Evolutionary conservation across 2,797 vertebrate genomes (phyloP), one percentile per base, ranked within the genome.

Genomic region (Mastacembelus armatus): DNA sequence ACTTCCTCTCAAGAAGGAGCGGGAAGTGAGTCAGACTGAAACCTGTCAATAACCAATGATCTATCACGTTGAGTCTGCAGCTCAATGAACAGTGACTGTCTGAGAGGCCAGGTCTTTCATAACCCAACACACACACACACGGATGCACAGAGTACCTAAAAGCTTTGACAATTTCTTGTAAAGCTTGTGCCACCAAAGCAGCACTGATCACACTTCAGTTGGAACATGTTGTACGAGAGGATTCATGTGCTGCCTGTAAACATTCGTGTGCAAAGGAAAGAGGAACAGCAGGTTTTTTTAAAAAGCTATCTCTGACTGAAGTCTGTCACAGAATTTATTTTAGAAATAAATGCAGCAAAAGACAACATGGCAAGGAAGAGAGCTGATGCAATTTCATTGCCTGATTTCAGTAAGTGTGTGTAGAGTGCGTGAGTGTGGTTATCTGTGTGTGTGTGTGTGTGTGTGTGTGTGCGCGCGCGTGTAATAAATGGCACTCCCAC

Each of bases 331-430:
- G 39, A 65, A 43, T 32, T 49, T 0, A 24, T 30, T 42, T 40
- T 19, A 39, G 15, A 62, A 36, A 73, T 29, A 35, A 78, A 72
- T 8, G 21, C 12, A 15, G 10, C 26, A 56, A 58, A 63, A 54
- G 6, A 73, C 66, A 75, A 69, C n/a, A 66, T 30, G 56, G 48
- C 49, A 68, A 74, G 50, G 30, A 60, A 11, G 52, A 42, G 38
- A 81, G 78, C 78, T 92, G 90, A 92, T 89, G 90, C 84, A 92
- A 91, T 87, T 77, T 64, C 56, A 58, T 71, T 10, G 16, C 29
- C 50, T 56, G n/a, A 80, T 90, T 91, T 90, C 88, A 90, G 45
- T 56, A 48, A 27, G 29, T 59, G 49, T 50, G 50, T 49, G 50
- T 56, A 5, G 4, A 29, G 50, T 35, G 2, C 8, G 18, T 33